Evolutionary conservation across 2,113 vertebrate species (phyloP).

Genomic region (Sterrhoptilus dennistouni): DNA sequence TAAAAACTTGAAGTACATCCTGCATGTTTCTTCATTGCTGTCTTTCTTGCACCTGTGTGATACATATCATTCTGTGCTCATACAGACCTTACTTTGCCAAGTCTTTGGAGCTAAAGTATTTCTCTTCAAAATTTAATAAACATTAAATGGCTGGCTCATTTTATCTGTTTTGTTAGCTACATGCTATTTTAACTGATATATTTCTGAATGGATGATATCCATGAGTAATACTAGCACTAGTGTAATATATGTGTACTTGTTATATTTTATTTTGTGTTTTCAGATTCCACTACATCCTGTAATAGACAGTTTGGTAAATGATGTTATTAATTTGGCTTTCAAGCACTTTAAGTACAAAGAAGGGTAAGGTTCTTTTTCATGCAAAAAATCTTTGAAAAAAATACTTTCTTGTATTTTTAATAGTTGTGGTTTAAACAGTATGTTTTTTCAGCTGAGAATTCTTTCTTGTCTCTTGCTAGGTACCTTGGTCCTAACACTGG

Average conservation of each 20-base stretch:
- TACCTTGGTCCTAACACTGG: constrained; percentile 97
- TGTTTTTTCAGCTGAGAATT: constrained; percentile 10
- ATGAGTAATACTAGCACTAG: background rate
- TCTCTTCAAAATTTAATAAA: background rate
- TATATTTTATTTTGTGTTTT: constrained; percentile 40
- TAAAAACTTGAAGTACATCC: background rate
- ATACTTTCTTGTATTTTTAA: background rate
- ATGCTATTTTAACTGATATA: background rate
- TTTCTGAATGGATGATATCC: background rate
- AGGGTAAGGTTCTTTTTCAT: constrained; percentile 81
- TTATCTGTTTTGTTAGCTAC: background rate
- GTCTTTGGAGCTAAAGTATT: background rate
- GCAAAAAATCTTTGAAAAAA: background rate
- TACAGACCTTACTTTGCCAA: background rate
- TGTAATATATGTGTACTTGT: background rate
- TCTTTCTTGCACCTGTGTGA: background rate
- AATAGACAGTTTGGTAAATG: constrained; percentile 94
- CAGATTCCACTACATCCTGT: constrained; percentile 98
- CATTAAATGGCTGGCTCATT: background rate
- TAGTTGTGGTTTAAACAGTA: background rate
- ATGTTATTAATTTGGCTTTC: constrained; percentile 96
- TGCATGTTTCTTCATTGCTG: background rate
- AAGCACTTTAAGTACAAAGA: constrained; percentile 99
- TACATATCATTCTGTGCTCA: background rate
- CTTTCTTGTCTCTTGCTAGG: constrained; percentile 69